Base-by-base conservation (phyloP, 2,888 invertebrate genomes). In the Acrocera orbiculus region DNA sequence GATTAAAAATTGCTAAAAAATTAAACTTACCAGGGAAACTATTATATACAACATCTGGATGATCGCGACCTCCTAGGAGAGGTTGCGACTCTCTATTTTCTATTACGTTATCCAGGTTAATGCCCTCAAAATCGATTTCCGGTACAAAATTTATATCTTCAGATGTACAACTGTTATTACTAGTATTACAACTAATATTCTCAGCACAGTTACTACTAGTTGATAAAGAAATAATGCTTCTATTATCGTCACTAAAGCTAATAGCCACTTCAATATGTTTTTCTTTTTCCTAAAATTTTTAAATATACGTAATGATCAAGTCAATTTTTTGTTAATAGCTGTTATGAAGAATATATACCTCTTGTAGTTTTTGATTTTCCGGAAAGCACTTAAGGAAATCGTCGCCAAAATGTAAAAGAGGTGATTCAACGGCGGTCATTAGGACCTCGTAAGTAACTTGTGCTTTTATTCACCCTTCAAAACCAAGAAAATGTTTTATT, bases 61-160 rank as follows among this genome's bases (percentile, higher is more conserved):
- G 63, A 52, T 77, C 75, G 57, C 74, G 74, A 64, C 81, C 79
- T 63, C 85, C 83, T 34, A 93, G 70, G 45, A 93, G 75, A 57
- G 92, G 92, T 66, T 92, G 90, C 64, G 83, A 86, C 71, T 93
- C 93, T 54, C 87, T 73, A 64, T 80, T 82, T 42, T 75, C 70
- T 42, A 79, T 76, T 55, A 79, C 73, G 33, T 79, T 78, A 72
- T 83, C 83, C 76, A 81, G 75, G 66, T 73, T 73, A 59, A 56
- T 48, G 63, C 76, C 70, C 63, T 77, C 79, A 61, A 83, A 86
- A 45, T 73, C 73, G 47, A 86, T 75, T 63, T 85, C 85, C 46
- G 85, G 85, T 50, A 83, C 73, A 58, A 78, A 64, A 58, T 73
- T 70, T 58, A 76, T 73, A 60, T 79, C 79, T 58, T 79, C 56